phyloP scores from a whole-genome alignment of 37 sponge, comb jelly and placozoan species.

The Tethya wilhelma region DNA sequence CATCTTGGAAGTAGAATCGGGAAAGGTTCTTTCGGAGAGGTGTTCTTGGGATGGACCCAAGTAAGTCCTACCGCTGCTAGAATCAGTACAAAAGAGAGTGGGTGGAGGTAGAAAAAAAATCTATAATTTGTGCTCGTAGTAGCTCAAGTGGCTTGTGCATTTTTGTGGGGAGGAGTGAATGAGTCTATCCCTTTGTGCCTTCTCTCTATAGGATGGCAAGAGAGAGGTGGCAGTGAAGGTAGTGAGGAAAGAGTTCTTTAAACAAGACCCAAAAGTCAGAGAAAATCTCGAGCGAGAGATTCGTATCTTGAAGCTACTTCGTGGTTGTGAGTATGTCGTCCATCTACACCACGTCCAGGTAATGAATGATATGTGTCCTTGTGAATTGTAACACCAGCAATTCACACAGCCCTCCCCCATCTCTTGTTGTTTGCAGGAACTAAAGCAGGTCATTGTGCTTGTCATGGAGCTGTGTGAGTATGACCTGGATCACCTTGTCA shows the following conservation, averaged over 20 bases:
- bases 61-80: slow-evolving; percentile 19
- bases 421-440: slow-evolving; percentile 26
- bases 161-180: background rate
- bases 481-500: slow-evolving; percentile 84
- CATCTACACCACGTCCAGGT: slow-evolving; percentile 73
- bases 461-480: slow-evolving; percentile 93
- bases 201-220: slow-evolving; percentile 24
- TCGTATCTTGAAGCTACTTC: slow-evolving; percentile 63
- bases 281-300: slow-evolving; percentile 90
- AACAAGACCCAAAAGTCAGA: slow-evolving; percentile 82
- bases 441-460: slow-evolving; percentile 70
- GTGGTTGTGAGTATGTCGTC: slow-evolving; percentile 74
- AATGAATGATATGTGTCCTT: background rate
- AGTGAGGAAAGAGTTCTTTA: slow-evolving; percentile 69
- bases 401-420: background rate
- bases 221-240: slow-evolving; percentile 82
- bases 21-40: slow-evolving; percentile 91
- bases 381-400: background rate
- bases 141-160: too few species aligned
- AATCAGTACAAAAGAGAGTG: background rate
- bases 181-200: background rate
- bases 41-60: slow-evolving; percentile 78
- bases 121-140: too few species aligned
- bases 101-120: background rate
- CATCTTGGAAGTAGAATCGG: slow-evolving; percentile 63